Percentiles rank a stretch among this genome's conserved stretches.
Evolutionary conservation across 2,113 vertebrate genomes (phyloP).

Genomic region (Brienomyrus longianalis): DNA sequence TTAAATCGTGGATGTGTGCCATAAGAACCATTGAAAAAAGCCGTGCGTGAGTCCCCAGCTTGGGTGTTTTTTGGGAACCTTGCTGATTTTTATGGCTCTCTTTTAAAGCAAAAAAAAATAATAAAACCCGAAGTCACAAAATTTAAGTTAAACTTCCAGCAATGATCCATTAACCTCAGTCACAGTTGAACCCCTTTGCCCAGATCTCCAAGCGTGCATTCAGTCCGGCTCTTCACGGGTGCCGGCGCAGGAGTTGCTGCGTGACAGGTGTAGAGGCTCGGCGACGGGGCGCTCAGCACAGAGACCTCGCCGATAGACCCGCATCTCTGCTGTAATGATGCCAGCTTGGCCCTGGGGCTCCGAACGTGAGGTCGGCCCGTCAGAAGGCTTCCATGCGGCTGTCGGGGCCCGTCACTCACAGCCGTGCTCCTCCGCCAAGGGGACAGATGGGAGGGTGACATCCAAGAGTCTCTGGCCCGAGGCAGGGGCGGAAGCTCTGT

Average conservation of each 20-base stretch:
- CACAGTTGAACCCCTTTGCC: neutral
- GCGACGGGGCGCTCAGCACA: neutral
- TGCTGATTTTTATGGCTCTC: neutral
- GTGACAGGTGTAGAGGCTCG: neutral
- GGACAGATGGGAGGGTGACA: neutral
- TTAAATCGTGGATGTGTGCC: neutral
- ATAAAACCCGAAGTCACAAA: neutral
- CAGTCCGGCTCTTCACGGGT: neutral
- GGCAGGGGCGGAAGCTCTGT: neutral
- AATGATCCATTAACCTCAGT: neutral
- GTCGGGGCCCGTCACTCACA: neutral
- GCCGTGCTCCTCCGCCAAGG: neutral
- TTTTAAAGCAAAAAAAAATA: neutral
- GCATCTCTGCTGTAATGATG: neutral
- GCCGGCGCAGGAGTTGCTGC: neutral
- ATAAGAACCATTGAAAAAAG: too few species aligned
- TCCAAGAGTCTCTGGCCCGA: neutral
- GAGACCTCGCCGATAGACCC: neutral
- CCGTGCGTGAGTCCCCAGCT: neutral
- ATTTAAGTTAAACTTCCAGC: neutral
- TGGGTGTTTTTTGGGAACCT: neutral
- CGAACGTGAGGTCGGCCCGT: neutral
- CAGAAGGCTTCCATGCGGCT: neutral
- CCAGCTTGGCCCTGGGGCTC: neutral
- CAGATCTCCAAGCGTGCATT: neutral